These are phyloP conservation scores for Pristionchus mayeri DNA, from an alignment of 2,888 invertebrate species.

Conservation along the genomic window DNA sequence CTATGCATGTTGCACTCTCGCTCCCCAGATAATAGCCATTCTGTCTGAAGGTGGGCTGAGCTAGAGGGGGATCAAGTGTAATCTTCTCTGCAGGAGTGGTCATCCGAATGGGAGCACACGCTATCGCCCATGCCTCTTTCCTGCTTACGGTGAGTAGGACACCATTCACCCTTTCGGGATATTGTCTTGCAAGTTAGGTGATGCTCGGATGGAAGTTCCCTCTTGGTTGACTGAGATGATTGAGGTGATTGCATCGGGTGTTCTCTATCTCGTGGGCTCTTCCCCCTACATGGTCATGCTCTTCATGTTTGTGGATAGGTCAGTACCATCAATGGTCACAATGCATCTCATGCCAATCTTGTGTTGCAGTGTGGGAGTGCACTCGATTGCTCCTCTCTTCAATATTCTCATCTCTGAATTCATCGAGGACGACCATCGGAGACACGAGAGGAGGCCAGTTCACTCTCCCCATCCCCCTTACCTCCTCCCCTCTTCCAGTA, in stretches of 20 bases:
- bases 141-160: conserved; percentile 11
- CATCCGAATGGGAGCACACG: conserved; percentile 19
- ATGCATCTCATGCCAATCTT: background rate
- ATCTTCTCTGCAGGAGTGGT: conserved; percentile 17
- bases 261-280: conserved; percentile 53
- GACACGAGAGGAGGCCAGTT: conserved; percentile 57
- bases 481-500: conserved; percentile 51
- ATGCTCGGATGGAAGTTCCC: background rate
- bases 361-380: conserved; percentile 69
- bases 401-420: conserved; percentile 75
- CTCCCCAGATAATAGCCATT: conserved; percentile 65
- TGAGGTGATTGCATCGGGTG: background rate
- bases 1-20: conserved; percentile 71
- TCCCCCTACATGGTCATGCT: conserved; percentile 67
- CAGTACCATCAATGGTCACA: too few relatives aligned
- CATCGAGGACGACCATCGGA: conserved; percentile 72
- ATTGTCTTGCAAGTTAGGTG: too few relatives aligned
- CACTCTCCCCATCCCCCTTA: background rate
- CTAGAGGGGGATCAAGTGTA: too few relatives aligned
- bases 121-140: conserved; percentile 10
- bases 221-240: background rate
- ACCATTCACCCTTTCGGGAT: too few relatives aligned
- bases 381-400: conserved; percentile 72
- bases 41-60: conserved; percentile 14
- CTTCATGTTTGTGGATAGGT: conserved; percentile 75